Evolutionary conservation across 2,797 vertebrate genomes (phyloP).

Genomic region (Aquila chrysaetos): DNA sequence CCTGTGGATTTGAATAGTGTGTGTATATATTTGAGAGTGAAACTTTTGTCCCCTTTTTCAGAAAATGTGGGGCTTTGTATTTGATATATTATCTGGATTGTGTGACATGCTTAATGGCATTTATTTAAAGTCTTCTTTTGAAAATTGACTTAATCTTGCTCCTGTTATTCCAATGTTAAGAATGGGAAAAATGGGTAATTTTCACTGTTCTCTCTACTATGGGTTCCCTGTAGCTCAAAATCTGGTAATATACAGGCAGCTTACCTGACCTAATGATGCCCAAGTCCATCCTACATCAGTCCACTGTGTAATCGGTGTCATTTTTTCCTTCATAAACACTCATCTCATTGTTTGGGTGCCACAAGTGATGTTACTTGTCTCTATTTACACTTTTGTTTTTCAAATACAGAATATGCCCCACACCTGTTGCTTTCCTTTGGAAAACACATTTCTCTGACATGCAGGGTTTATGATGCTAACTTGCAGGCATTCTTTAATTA

Average conservation of each 20-base stretch:
- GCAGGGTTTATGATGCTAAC: constrained; percentile 40
- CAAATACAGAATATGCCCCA: background rate
- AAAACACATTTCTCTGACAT: background rate
- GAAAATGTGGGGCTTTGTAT: background rate
- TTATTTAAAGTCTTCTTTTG: background rate
- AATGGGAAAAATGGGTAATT: background rate
- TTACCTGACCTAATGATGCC: background rate
- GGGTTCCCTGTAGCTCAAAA: background rate
- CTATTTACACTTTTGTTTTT: constrained; percentile 36
- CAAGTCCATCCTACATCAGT: background rate
- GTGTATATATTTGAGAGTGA: background rate
- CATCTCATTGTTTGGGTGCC: background rate
- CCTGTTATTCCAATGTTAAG: background rate
- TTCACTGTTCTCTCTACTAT: background rate
- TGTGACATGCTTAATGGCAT: background rate
- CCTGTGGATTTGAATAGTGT: background rate
- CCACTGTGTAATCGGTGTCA: background rate
- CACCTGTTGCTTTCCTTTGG: constrained; percentile 42
- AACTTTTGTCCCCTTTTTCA: background rate
- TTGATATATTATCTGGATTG: background rate
- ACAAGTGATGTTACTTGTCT: background rate
- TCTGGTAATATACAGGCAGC: background rate
- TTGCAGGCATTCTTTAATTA: constrained; percentile 57
- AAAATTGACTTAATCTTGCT: background rate
- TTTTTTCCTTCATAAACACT: background rate